These are phyloP conservation scores for Heliothis peltigera DNA, from an alignment of 2,888 invertebrate species.

Conservation along the genomic window DNA sequence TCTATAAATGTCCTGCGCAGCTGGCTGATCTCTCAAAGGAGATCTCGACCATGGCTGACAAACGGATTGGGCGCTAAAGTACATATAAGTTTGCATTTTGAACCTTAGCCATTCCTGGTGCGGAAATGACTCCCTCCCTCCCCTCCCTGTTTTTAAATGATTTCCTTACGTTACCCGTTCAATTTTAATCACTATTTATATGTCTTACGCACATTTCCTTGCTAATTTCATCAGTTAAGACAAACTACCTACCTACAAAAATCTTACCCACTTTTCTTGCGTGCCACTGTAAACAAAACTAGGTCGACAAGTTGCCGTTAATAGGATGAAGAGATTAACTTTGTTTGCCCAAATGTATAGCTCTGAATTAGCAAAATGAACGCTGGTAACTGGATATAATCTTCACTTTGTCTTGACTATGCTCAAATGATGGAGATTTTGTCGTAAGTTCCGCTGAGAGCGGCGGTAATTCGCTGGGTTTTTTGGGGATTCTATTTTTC, in stretches of 20 bases:
- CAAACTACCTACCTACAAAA: too few relatives aligned
- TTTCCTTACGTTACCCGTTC: too few relatives aligned
- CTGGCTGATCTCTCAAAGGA: too few relatives aligned
- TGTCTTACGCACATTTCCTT: too few relatives aligned
- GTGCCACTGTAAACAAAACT: slow-evolving; percentile 56
- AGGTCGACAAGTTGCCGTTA: slow-evolving; percentile 68
- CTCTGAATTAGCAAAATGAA: slow-evolving; percentile 62
- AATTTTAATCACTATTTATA: too few relatives aligned
- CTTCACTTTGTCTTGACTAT: slow-evolving; percentile 51
- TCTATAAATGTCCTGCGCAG: too few relatives aligned
- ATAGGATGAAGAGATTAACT: slow-evolving; percentile 71
- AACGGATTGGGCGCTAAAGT: too few relatives aligned
- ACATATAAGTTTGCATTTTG: too few relatives aligned
- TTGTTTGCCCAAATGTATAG: slow-evolving; percentile 69
- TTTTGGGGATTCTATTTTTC: slow-evolving; percentile 3
- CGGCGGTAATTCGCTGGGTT: neutral
- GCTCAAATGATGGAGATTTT: slow-evolving; percentile 44
- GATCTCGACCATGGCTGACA: too few relatives aligned
- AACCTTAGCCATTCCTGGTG: too few relatives aligned
- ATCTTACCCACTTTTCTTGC: slow-evolving; percentile 24
- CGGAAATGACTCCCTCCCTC: too few relatives aligned
- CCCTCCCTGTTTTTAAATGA: too few relatives aligned
- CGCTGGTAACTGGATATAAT: slow-evolving; percentile 57
- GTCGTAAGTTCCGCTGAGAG: slow-evolving; percentile 24
- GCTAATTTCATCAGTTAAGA: neutral